Percentiles rank a stretch among this genome's conserved stretches.
Conservation (phyloP, 2,888 invertebrate species). For the Selenia dentaria region DNA sequence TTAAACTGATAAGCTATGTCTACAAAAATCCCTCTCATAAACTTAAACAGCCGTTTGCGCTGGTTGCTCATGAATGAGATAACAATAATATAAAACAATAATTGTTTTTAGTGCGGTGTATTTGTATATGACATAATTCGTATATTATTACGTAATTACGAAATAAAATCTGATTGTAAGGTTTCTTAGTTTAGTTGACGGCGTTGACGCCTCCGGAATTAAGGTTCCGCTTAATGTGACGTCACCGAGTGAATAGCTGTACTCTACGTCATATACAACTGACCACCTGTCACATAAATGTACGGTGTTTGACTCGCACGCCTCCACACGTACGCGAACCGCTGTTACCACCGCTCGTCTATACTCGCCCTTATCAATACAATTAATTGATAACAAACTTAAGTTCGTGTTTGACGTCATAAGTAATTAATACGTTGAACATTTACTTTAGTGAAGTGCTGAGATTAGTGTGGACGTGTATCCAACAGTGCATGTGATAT, state of each 20-base stretch:
- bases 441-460: conserved; percentile 23
- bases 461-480: conserved; percentile 20
- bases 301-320: conserved; percentile 42
- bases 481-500: conserved; percentile 21
- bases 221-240: conserved; percentile 20
- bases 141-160: conserved; percentile 9
- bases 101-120: neutral
- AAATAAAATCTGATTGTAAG: conserved; percentile 15
- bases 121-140: neutral
- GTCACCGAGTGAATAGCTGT: conserved; percentile 25
- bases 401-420: conserved; percentile 53
- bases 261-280: conserved; percentile 35
- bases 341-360: conserved; percentile 42
- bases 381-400: conserved; percentile 58
- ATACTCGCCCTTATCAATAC: conserved; percentile 46
- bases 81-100: conserved; percentile 4
- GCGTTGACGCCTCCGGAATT: conserved; percentile 20
- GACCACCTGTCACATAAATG: conserved; percentile 48
- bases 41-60: neutral
- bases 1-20: conserved; percentile 21
- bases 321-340: conserved; percentile 60
- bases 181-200: too few relatives aligned
- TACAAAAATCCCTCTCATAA: conserved; percentile 11
- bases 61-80: neutral
- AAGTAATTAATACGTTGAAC: conserved; percentile 13